Base-by-base conservation (phyloP, 1,140 invertebrate genomes). In the Hestina assimilis region DNA sequence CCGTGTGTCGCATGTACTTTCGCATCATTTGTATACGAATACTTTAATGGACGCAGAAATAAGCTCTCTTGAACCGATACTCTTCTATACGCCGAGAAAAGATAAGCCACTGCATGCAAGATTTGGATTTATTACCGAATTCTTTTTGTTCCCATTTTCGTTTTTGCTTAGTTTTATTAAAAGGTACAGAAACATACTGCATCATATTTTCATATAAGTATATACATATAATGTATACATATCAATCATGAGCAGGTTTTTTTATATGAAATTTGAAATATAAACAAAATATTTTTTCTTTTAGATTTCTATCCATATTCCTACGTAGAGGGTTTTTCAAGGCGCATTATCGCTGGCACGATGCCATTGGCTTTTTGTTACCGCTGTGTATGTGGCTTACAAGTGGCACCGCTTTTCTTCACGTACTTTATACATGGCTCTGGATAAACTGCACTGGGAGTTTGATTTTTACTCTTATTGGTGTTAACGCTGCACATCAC, bases 21-120 rank as follows among this genome's bases (percentile, higher is more conserved):
- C 94, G 20, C 95, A 96, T 79, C 95, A 96, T 74, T 78, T 94
- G 9, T 96, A 93, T 69, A 90, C 95, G 0, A 96, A 96, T 69
- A 95, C 94, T 0, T 78, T 93, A 2, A 90, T 92, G 81, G 95
- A 96, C 79, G 87, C 92, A 28, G 95, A 96, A 79, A 90, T 96
- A 3, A 92, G 92, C 29, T 69, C 83, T 11, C 81, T 93, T 17
- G 94, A 95, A 71, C 95, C 95, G 0, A 79, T 93, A 8, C 58
- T 95, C 3, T 83, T 91, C 19, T 96, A 91, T 87, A 71, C 93
- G 1, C 93, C 94, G 0, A 79, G 73, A 19, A 68, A 59, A 42
- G 67, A 85, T 33, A 67, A 65, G 20, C 69, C 72, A 38, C 53
- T 70, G 8, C 51, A 69, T 17, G 69, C 59, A 0, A 67, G 69